Evolutionary conservation across 2,797 vertebrate genomes (phyloP).

Genomic region (Margarornis squamiger): DNA sequence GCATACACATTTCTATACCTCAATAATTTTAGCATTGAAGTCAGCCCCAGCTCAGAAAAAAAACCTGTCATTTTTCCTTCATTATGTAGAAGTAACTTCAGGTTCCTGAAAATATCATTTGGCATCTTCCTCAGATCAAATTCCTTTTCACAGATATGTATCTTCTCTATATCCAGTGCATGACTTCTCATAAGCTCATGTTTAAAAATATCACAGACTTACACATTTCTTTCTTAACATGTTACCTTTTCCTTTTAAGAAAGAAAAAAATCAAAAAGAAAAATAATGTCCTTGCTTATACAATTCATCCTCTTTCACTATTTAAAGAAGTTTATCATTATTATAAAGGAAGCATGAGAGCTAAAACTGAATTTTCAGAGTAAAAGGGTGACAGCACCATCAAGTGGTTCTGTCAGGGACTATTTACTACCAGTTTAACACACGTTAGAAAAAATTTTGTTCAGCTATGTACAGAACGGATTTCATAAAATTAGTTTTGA

Average conservation of each 20-base stretch:
- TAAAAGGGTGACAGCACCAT: conserved; percentile 53
- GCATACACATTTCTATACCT: background rate
- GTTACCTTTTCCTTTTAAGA: background rate
- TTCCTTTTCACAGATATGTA: background rate
- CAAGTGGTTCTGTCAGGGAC: conserved; percentile 19
- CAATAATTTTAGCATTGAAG: background rate
- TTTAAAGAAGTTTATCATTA: background rate
- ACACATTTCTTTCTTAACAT: background rate
- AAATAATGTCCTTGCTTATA: background rate
- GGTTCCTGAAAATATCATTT: background rate
- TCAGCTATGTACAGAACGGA: background rate
- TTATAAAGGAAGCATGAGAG: background rate
- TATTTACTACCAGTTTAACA: background rate
- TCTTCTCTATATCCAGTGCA: background rate
- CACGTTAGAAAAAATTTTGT: background rate
- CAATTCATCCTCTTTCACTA: background rate
- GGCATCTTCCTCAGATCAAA: background rate
- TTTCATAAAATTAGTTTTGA: background rate
- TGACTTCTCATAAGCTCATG: fast-evolving
- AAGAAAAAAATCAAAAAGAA: background rate
- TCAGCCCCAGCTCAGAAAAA: background rate
- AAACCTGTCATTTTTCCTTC: background rate
- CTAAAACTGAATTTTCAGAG: background rate
- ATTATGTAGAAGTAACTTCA: background rate
- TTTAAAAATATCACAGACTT: no score